Base-by-base conservation (phyloP, 2,888 invertebrate genomes). In the Abrostola triplasia region DNA sequence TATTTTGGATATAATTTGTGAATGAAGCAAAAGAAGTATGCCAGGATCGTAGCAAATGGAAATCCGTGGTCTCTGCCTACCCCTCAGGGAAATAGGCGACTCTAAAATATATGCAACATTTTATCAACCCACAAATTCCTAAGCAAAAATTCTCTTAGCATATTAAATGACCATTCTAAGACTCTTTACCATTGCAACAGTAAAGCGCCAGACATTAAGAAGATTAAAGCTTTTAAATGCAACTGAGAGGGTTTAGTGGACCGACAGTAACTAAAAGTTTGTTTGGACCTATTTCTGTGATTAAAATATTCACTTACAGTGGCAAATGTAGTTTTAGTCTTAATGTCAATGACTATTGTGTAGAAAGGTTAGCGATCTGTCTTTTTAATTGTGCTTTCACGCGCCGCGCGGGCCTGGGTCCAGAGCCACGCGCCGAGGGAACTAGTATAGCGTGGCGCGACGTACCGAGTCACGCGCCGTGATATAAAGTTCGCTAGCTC, bases 151-250 rank as follows among this genome's bases (percentile, higher is more conserved):
- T 24, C 44, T 47, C 9, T 47, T 24, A 47, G 44, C 24, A 47
- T 47, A 47, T 47, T 47, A 13, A 47, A 47, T 47, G 24, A 47
- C 13, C 24, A 47, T 47, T 47, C 13, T 24, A 24, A 24, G 24
- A 24, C 5, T 0, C 44, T n/a, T n/a, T 47, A 24, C 13, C 13
- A 47, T 13, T 13, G 44, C 13, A 44, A 24, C 44, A 24, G 44
- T 5, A 47, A 24, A 24, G 24, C 44, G 13, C 24, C 5, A 7
- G 44, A 24, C 44, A 47, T 47, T 47, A 47, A 8, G 13, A 13
- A 47, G 44, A 47, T 47, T 47, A 47, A 47, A 47, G 44, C 13
- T 9, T 47, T 47, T 47, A 5, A 47, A 47, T 9, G 44, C 9
- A 47, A 47, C 13, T 47, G 44, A 47, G 24, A 47, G 44, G 4